Percentiles rank a stretch among this genome's conserved stretches.
Evolutionary conservation across 35 echinoderm and acorn worm genomes (phyloP).

Genomic region (Chiridota heheva): DNA sequence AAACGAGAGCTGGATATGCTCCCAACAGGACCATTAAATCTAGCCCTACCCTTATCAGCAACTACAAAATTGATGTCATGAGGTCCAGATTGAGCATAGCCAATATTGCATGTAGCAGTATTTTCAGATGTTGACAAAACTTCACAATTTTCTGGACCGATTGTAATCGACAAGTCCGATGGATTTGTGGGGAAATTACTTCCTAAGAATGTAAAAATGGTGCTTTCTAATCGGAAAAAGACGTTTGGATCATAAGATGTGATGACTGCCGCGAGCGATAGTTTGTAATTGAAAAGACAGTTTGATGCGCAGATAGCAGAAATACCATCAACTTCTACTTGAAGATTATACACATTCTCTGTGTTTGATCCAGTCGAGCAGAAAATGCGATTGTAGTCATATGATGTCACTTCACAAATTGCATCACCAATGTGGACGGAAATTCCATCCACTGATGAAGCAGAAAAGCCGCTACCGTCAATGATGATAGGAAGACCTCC

Average conservation of each 20-base stretch:
- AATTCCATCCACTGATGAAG: conserved; percentile 17
- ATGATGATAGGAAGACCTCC: conserved; percentile 74
- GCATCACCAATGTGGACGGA: conserved; percentile 56
- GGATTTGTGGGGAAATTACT: conserved; percentile 18
- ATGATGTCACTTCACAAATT: conserved; percentile 41
- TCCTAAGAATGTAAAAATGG: conserved; percentile 55
- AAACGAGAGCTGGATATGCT: conserved; percentile 33
- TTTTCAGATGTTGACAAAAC: conserved; percentile 1
- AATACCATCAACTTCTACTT: no score
- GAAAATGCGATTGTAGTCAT: conserved; percentile 68
- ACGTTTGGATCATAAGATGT: no score
- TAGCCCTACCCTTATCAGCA: conserved; percentile 56
- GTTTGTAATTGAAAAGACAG: conserved; percentile 42
- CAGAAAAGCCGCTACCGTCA: conserved; percentile 69
- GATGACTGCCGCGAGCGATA: conserved; percentile 37
- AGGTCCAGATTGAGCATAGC: conserved; percentile 61
- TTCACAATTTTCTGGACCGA: conserved; percentile 58
- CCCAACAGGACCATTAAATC: conserved; percentile 17
- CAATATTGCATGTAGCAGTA: conserved; percentile 56
- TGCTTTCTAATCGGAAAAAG: no score
- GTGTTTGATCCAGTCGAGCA: conserved; percentile 55
- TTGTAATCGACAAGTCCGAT: conserved; percentile 52
- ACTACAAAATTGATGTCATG: conserved; percentile 41
- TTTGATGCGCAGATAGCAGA: no score
- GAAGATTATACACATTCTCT: neutral